Evolutionary conservation across 2,888 invertebrate species (phyloP).

Genomic region (Leucophenga montana): DNA sequence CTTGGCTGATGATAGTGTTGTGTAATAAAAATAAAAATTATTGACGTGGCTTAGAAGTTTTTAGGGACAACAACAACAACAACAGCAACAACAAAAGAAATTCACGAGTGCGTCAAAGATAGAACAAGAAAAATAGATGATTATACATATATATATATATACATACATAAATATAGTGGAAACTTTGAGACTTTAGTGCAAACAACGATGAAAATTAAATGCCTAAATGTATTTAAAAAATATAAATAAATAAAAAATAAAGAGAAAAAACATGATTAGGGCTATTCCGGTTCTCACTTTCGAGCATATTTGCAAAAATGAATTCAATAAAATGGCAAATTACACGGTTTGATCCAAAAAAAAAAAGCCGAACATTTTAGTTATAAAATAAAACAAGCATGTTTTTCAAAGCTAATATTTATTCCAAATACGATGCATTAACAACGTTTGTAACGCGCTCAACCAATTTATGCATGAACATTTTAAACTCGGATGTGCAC

Average conservation of each 20-base stretch:
- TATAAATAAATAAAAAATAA: conserved; percentile 33
- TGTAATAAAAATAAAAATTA: conserved; percentile 6
- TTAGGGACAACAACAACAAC: conserved; percentile 14
- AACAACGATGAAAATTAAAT: conserved; percentile 28
- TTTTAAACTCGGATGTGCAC: no score
- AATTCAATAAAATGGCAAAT: no score
- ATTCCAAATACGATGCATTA: no score
- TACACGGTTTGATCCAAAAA: no score
- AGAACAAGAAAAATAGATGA: neutral
- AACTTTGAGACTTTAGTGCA: conserved; percentile 34
- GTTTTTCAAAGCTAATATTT: no score
- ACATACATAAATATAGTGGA: conserved; percentile 1
- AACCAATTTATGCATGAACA: no score
- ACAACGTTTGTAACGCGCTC: no score
- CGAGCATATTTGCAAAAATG: no score
- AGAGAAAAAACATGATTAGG: conserved; percentile 35
- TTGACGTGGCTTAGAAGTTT: conserved; percentile 24
- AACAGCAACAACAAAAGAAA: neutral
- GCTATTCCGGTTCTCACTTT: no score
- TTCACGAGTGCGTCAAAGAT: conserved; percentile 5
- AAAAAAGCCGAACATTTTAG: no score
- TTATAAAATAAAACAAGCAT: no score
- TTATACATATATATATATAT: no score
- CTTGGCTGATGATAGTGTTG: conserved; percentile 14
- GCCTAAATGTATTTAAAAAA: conserved; percentile 19